Conservation (phyloP, 53 echinoderm and acorn worm species). For the Paracentrotus lividus region DNA sequence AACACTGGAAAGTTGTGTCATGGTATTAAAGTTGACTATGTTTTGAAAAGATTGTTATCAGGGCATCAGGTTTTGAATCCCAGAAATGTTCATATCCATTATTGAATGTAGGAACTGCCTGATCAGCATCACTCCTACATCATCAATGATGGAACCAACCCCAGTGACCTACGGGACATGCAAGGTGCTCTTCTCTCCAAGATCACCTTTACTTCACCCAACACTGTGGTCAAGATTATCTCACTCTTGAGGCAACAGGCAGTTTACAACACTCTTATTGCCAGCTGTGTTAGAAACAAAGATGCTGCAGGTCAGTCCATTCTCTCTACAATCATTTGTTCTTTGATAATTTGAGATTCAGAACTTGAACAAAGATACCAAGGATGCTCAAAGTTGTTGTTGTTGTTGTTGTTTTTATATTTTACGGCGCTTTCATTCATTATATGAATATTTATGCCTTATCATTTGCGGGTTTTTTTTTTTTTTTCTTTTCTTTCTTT, state of each 20-base stretch:
- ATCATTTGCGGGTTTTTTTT: too few species aligned
- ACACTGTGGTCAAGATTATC: conserved; percentile 83
- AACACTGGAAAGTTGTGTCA: too few species aligned
- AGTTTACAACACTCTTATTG: conserved; percentile 94
- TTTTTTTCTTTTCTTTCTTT: too few species aligned
- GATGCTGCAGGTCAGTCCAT: conserved; percentile 78
- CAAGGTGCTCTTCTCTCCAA: conserved; percentile 91
- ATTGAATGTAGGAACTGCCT: conserved; percentile 71
- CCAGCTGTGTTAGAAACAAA: conserved; percentile 91
- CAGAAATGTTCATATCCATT: not conserved
- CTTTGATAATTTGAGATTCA: too few species aligned
- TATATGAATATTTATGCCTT: too few species aligned
- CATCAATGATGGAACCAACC: conserved; percentile 86
- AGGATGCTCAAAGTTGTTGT: too few species aligned
- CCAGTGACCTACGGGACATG: conserved; percentile 77
- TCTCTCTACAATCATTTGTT: too few species aligned
- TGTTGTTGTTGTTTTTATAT: too few species aligned
- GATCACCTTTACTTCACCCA: conserved; percentile 83
- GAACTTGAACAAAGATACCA: too few species aligned
- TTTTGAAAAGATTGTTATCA: not conserved
- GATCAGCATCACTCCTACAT: conserved; percentile 97
- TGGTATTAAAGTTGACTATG: not conserved
- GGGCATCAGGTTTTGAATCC: not conserved
- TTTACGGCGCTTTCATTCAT: too few species aligned
- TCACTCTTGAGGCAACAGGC: conserved; percentile 88